Conservation (phyloP, 2,888 invertebrate species). For the Phengaris arion region DNA sequence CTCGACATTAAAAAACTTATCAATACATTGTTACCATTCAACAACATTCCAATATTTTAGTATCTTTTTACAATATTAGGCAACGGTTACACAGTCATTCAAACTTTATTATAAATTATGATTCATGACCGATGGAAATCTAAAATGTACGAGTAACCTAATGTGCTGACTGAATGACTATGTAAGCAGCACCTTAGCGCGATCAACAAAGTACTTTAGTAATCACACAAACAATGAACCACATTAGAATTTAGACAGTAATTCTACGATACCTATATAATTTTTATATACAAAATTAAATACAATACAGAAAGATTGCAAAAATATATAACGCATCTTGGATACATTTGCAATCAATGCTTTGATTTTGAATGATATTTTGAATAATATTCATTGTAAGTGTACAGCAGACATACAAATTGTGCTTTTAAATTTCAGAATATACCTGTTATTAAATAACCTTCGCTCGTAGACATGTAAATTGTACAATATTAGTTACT, state of each 20-base stretch:
- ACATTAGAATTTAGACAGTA: background rate
- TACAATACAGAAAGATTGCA: background rate
- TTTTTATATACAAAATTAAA: constrained; percentile 8
- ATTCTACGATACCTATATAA: constrained; percentile 2
- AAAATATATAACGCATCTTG: background rate
- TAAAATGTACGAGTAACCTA: background rate
- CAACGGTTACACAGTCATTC: background rate
- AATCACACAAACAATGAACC: background rate
- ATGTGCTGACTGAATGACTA: background rate
- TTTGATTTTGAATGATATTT: background rate
- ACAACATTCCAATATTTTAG: background rate
- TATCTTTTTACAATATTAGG: background rate
- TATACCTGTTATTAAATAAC: constrained; percentile 29
- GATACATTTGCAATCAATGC: constrained; percentile 5
- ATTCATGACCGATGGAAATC: no score
- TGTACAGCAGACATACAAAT: background rate
- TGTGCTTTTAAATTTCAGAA: constrained; percentile 21
- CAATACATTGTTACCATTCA: background rate
- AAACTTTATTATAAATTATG: background rate
- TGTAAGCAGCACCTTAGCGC: background rate
- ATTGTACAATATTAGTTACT: constrained; percentile 12
- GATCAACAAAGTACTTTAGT: background rate
- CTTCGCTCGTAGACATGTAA: constrained; percentile 6
- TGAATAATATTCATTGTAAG: background rate
- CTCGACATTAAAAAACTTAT: background rate